Evolutionary conservation across 2,888 invertebrate genomes (phyloP).

Genomic region (Allophyes oxyacanthae): DNA sequence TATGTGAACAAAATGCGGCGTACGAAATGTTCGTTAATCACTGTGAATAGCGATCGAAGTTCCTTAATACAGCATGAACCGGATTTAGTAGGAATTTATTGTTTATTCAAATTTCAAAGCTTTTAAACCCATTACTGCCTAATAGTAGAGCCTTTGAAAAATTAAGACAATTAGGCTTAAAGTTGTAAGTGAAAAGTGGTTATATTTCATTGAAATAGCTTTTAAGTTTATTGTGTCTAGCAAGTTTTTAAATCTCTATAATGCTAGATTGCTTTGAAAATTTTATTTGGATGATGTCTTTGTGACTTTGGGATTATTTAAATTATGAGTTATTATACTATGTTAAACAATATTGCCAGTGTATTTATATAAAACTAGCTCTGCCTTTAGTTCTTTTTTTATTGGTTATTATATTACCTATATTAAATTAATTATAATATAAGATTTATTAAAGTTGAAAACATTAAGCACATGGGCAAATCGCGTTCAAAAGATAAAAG

Average conservation of each 20-base stretch:
- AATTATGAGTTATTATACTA: too few species aligned
- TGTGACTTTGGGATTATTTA: too few species aligned
- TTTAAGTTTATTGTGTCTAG: constrained; percentile 8
- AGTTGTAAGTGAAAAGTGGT: constrained; percentile 40
- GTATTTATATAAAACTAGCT: too few species aligned
- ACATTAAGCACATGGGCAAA: too few species aligned
- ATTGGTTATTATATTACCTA: too few species aligned
- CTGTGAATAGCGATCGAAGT: constrained; percentile 56
- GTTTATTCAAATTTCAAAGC: constrained; percentile 58
- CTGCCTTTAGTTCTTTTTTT: too few species aligned
- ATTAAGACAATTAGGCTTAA: constrained; percentile 50
- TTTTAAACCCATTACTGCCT: constrained; percentile 52
- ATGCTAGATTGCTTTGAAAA: neutral
- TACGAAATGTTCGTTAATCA: constrained; percentile 61
- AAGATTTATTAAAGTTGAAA: too few species aligned
- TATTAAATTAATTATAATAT: too few species aligned
- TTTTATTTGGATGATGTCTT: neutral
- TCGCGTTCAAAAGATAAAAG: too few species aligned
- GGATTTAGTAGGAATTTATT: constrained; percentile 55
- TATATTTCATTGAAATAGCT: constrained; percentile 21
- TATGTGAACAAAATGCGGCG: constrained; percentile 44
- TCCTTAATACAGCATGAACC: constrained; percentile 52
- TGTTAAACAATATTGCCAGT: too few species aligned
- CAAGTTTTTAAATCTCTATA: constrained; percentile 1
- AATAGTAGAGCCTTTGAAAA: constrained; percentile 51